Conservation (phyloP, 2,888 invertebrate genomes). For the Molanna angustata region DNA sequence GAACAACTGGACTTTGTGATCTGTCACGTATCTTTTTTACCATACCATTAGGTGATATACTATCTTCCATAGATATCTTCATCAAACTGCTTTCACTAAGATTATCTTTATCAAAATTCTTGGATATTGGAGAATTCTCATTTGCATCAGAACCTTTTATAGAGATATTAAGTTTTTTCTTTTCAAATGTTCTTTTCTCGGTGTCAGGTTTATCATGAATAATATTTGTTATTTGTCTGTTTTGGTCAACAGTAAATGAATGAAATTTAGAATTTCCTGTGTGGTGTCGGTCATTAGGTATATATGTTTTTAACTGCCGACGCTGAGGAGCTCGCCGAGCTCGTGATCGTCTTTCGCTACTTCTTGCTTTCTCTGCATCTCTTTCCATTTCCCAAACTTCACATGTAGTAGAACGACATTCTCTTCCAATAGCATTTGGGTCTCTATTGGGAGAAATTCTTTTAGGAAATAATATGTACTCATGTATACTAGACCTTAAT, state of each 20-base stretch:
- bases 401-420: slow-evolving; percentile 29
- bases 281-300: neutral
- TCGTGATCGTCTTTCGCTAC: slow-evolving; percentile 27
- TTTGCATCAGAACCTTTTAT: too few species aligned
- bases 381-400: slow-evolving; percentile 37
- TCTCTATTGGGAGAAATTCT: slow-evolving; percentile 41
- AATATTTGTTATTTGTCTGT: neutral
- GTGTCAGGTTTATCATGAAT: neutral
- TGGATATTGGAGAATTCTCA: neutral
- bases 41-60: too few species aligned
- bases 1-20: slow-evolving; percentile 38
- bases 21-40: slow-evolving; percentile 37
- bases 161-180: too few species aligned
- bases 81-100: too few species aligned
- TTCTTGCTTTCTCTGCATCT: slow-evolving; percentile 25
- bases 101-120: slow-evolving; percentile 8
- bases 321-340: slow-evolving; percentile 23
- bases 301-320: slow-evolving; percentile 8
- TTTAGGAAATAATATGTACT: slow-evolving; percentile 34
- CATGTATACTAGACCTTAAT: slow-evolving; percentile 39
- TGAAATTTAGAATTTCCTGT: too few species aligned
- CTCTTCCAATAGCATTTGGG: slow-evolving; percentile 23
- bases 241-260: too few species aligned
- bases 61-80: neutral
- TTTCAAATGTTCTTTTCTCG: neutral